Base-by-base conservation (phyloP, 2,888 invertebrate genomes). In the Drosophila pseudotakahashii region DNA sequence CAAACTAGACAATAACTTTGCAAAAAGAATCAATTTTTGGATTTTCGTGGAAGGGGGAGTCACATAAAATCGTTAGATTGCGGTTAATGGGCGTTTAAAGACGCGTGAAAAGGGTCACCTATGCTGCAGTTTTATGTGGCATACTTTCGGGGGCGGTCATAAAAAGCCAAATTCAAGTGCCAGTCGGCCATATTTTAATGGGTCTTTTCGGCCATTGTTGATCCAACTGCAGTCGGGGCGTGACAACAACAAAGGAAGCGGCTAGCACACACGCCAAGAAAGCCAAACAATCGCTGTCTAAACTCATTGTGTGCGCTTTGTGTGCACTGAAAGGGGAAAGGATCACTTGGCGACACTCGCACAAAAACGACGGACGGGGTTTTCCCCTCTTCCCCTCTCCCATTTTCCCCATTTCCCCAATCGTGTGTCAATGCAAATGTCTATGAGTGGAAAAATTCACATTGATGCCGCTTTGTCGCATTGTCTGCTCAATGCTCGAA, bases 241-340 rank as follows among this genome's bases (percentile, higher is more conserved):
- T 73, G 70, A 73, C 67, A 72, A 51, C 68, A 76, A 60, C 69
- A 70, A 53, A 62, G 55, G 68, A 54, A 52, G 36, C 50, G 58
- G 47, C 42, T 39, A 57, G 14, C 52, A 52, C 52, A 52, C 73
- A 63, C 51, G 70, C 54, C 63, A 76, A 57, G 75, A 75, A 73
- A 73, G 34, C 57, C 39, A 59, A 48, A 48, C 88, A 84, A 88
- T 86, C 80, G 83, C 74, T 82, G 86, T 88, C 87, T 83, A 80
- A 82, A 86, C 73, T 82, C 83, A 83, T 86, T 84, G 89, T 88
- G 70, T 62, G 48, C 47, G 64, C 64, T 71, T 79, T 82, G 85
- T 84, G 52, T 44, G 51, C 41, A 26, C 32, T 47, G 69, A 53
- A 67, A 73, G 58, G 81, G 70, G 68, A 32, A 81, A 66, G 75